Evolutionary conservation across 2,888 invertebrate genomes (phyloP), one percentile per base, ranked within the genome.

Genomic region (Brenthis hecate): DNA sequence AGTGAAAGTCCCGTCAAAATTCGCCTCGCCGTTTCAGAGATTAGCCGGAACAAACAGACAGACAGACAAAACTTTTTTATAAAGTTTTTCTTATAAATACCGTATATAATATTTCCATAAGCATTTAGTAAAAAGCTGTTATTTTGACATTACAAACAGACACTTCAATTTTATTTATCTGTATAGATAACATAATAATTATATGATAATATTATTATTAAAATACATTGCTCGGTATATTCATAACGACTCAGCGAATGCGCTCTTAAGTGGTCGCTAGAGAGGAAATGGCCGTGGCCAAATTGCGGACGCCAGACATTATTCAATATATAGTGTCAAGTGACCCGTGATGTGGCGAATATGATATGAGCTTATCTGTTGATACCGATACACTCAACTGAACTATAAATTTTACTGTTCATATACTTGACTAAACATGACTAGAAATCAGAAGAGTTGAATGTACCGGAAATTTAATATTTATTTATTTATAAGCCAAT

Each of bases 271-370:
- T 67, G 66, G 62, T 14, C 50, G 50, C 61, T 14, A 67, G 66
- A 32, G 64, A 64, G 60, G 65, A 54, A 65, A 56, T 36, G 60
- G 28, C 60, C 51, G 53, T 61, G 56, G 65, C 67, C 69, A 72
- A 72, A 72, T 67, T 65, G 72, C 66, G 72, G 72, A 72, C 65
- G 67, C 53, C 54, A 36, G 23, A 57, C 72, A 67, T 72, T 72
- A 72, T 67, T 66, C 72, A 69, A 72, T 72, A 65, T 56, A 53
- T 69, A 23, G 64, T 54, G 60, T 66, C 66, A 67, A 67, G 67
- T 62, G 67, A 36, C 54, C 66, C 48, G 53, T 50, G 61, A 51
- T 67, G 53, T 53, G 54, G 60, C 50, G 48, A 50, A 60, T 60
- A 16, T 60, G n/a, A 50, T 28, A 50, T 50, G 16, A 50, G 60